Evolutionary conservation across 2,113 vertebrate species (phyloP).

Genomic region (Columbina picui): DNA sequence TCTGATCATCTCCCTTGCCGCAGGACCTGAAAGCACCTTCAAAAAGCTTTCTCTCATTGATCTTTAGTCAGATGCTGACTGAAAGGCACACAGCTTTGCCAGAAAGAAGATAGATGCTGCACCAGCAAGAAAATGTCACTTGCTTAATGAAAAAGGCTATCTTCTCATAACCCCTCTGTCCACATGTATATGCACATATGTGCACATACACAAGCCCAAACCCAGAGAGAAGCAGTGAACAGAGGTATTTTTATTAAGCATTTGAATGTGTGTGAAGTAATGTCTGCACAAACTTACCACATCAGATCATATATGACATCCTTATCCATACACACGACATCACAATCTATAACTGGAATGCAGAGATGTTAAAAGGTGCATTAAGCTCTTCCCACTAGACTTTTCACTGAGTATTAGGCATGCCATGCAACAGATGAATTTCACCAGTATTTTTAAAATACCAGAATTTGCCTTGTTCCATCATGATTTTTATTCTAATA

Average conservation of each 20-base stretch:
- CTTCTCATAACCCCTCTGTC: constrained; percentile 53
- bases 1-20: constrained; percentile 86
- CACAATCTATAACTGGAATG: not conserved
- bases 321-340: not conserved
- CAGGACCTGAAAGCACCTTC: constrained; percentile 84
- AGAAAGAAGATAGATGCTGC: constrained; percentile 81
- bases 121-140: constrained; percentile 77
- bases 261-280: not conserved
- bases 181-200: not conserved
- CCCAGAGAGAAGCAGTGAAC: not conserved
- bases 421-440: not conserved
- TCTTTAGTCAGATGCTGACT: constrained; percentile 82
- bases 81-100: constrained; percentile 78
- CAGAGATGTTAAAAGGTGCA: not conserved
- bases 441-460: constrained; percentile 10
- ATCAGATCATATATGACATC: not conserved
- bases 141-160: constrained; percentile 76
- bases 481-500: not conserved
- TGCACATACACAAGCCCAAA: not conserved
- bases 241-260: not conserved
- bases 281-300: not conserved
- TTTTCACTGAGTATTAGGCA: not conserved
- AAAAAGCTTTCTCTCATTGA: constrained; percentile 86
- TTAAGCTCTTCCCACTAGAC: not conserved
- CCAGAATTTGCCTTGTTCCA: constrained; percentile 2